Conservation (phyloP, 2,113 vertebrate genomes). For the Pseudorasbora parva region DNA sequence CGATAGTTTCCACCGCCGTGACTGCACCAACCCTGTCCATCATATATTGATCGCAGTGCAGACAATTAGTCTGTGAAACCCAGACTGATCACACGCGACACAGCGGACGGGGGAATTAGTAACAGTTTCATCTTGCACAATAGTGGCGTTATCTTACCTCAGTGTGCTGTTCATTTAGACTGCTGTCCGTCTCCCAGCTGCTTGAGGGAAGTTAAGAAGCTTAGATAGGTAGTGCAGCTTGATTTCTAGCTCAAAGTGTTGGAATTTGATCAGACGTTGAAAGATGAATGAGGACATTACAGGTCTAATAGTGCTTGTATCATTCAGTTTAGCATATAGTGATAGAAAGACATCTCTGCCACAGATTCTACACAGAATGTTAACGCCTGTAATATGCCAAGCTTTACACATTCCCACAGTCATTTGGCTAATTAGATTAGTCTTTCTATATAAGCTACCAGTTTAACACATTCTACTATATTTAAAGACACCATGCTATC, state of each 20-base stretch:
- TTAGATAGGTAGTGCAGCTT: neutral
- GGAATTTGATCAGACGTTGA: neutral
- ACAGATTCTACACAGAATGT: neutral
- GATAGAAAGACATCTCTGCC: no score
- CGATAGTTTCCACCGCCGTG: constrained; percentile 36
- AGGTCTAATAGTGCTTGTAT: neutral
- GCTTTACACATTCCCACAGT: neutral
- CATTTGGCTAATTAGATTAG: neutral
- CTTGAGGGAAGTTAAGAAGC: constrained; percentile 10
- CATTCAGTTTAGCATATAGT: neutral
- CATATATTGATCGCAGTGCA: constrained; percentile 29
- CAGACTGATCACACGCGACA: constrained; percentile 13
- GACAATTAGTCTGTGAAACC: constrained; percentile 4
- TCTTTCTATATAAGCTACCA: neutral
- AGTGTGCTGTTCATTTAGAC: neutral
- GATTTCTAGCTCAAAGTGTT: neutral
- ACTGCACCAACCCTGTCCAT: constrained; percentile 7
- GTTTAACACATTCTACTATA: neutral
- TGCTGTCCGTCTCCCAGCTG: neutral
- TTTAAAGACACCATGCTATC: no score
- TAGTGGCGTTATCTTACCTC: neutral
- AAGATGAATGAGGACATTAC: constrained; percentile 14
- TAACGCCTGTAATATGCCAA: neutral
- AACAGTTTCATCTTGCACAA: neutral
- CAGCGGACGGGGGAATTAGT: neutral